These are phyloP conservation scores for Phallusia fumigata DNA, from an alignment of 23 tunicate genomes.

Conservation along the genomic window DNA sequence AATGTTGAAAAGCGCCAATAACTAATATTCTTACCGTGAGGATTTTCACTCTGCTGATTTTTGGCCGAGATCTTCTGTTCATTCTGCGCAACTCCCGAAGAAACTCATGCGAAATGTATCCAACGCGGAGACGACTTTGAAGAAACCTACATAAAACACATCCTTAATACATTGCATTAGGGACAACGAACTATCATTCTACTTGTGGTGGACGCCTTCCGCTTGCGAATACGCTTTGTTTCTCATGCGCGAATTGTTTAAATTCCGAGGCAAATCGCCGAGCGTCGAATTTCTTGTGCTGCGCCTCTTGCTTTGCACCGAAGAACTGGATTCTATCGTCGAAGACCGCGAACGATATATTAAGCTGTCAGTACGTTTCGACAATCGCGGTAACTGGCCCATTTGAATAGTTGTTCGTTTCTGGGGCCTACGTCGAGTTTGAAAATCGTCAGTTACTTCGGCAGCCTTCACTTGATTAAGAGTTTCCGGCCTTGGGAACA, in stretches of 20 bases:
- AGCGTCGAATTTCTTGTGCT: not conserved
- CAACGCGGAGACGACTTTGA: slow-evolving; percentile 40
- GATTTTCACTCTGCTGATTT: slow-evolving; percentile 13
- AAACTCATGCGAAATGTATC: slow-evolving; percentile 48
- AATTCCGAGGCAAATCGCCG: not conserved
- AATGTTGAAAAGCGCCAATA: too few relatives aligned
- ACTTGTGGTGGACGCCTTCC: slow-evolving; percentile 1
- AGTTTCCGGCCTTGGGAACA: not conserved
- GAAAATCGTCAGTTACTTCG: not conserved
- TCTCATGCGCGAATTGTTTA: not conserved
- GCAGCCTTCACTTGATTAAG: too few relatives aligned
- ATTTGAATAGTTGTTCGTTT: slow-evolving; percentile 3
- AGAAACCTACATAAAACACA: slow-evolving; percentile 17
- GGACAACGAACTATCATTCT: not conserved
- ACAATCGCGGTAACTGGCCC: not conserved
- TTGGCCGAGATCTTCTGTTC: slow-evolving; percentile 21
- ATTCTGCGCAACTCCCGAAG: slow-evolving; percentile 23
- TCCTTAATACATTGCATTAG: not conserved
- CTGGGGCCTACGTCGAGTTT: not conserved
- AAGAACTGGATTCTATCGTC: not conserved
- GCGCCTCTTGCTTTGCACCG: not conserved
- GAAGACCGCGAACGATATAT: not conserved
- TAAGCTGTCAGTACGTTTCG: not conserved
- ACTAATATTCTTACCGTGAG: not conserved
- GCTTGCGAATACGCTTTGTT: slow-evolving; percentile 10